These are phyloP conservation scores for Andricus curvator DNA, from an alignment of 2,888 invertebrate species.

Conservation along the genomic window DNA sequence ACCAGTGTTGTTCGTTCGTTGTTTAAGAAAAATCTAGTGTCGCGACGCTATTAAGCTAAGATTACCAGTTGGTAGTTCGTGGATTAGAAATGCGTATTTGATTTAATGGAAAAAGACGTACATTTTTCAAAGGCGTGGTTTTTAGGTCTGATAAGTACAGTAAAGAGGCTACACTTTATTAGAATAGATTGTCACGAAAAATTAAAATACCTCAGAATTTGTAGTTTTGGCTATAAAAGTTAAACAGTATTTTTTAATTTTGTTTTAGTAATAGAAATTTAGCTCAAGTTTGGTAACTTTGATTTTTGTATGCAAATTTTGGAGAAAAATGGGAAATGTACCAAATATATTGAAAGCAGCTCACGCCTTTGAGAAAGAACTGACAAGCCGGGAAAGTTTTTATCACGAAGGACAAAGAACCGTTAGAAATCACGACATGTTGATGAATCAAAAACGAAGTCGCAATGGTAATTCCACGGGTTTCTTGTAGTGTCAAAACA, in stretches of 20 bases:
- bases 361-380: background rate
- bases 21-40: conserved; percentile 49
- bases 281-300: too few relatives aligned
- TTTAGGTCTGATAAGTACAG: background rate
- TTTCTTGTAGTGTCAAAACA: conserved; percentile 10
- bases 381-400: background rate
- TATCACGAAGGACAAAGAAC: conserved; percentile 1
- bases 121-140: background rate
- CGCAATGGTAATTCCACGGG: conserved; percentile 3
- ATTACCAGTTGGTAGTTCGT: conserved; percentile 1
- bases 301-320: background rate
- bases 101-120: background rate
- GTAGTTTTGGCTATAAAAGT: background rate
- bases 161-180: background rate
- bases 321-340: background rate
- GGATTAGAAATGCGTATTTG: conserved; percentile 5
- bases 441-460: background rate
- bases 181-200: background rate
- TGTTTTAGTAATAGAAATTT: too few relatives aligned
- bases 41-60: conserved; percentile 37
- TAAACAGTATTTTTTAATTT: too few relatives aligned
- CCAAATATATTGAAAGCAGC: background rate
- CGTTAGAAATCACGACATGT: background rate
- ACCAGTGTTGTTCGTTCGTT: conserved; percentile 54
- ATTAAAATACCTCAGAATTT: background rate